Percentiles rank a stretch among this genome's conserved stretches.
phyloP scores from a whole-genome alignment of 2,888 invertebrate species.

The Brachylomia viminalis region DNA sequence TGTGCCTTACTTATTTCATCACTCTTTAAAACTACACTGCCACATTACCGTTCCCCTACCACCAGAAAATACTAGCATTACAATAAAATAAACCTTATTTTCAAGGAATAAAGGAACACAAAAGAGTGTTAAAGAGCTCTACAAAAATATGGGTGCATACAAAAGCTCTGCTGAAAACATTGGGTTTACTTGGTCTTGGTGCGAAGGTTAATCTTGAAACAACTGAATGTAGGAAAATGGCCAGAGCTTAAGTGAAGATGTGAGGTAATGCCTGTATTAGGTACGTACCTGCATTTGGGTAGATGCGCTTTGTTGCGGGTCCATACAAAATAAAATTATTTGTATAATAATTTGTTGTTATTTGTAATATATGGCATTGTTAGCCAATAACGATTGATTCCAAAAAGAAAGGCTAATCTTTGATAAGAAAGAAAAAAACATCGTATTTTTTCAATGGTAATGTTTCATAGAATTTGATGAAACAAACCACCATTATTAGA shows the following conservation, averaged over 20 bases:
- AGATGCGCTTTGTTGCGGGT: neutral
- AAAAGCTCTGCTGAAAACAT: conserved; percentile 27
- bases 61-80: neutral
- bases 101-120: conserved; percentile 6
- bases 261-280: neutral
- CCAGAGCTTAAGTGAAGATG: conserved; percentile 12
- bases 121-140: neutral
- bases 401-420: neutral
- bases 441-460: no score
- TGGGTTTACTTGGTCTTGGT: conserved; percentile 34
- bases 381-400: neutral
- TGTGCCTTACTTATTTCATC: no score
- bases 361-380: no score
- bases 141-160: neutral
- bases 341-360: no score
- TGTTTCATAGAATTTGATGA: no score
- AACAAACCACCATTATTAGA: no score
- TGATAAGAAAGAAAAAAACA: no score
- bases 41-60: neutral
- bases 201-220: conserved; percentile 35
- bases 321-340: conserved; percentile 10
- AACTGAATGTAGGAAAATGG: conserved; percentile 15
- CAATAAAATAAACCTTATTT: conserved; percentile 9
- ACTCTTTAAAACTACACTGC: no score
- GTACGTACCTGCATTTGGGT: conserved; percentile 10